Conservation (phyloP, 2,888 invertebrate genomes). For the Therioaphis trifolii region DNA sequence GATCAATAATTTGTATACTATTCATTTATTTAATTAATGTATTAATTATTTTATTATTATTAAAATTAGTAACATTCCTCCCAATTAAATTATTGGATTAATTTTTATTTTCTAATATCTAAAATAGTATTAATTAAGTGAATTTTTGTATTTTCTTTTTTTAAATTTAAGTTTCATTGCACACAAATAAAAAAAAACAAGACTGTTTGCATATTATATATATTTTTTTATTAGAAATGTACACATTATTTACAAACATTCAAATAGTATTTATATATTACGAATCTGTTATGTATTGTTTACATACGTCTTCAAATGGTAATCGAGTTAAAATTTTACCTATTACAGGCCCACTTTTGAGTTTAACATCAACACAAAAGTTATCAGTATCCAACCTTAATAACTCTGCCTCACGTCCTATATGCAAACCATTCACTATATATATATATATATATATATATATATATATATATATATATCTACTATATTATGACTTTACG, state of each 20-base stretch:
- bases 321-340: constrained; percentile 80
- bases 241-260: constrained; percentile 20
- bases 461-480: neutral
- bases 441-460: neutral
- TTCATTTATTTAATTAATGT: neutral
- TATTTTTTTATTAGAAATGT: neutral
- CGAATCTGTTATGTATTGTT: constrained; percentile 70
- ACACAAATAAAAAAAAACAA: constrained; percentile 50
- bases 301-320: constrained; percentile 91
- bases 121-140: constrained; percentile 39
- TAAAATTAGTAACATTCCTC: constrained; percentile 5
- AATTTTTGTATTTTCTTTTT: constrained; percentile 46
- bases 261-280: neutral
- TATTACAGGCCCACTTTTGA: constrained; percentile 77
- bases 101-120: constrained; percentile 35
- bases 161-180: constrained; percentile 9
- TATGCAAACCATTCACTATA: constrained; percentile 91
- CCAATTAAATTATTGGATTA: neutral
- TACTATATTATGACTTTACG: too few relatives aligned
- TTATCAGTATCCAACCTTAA: constrained; percentile 78
- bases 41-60: too few relatives aligned
- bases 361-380: constrained; percentile 77
- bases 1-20: constrained; percentile 5
- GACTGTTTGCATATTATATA: constrained; percentile 30
- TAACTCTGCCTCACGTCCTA: constrained; percentile 79